Evolutionary conservation across 2,888 invertebrate genomes (phyloP).

Genomic region (Neria commutata): DNA sequence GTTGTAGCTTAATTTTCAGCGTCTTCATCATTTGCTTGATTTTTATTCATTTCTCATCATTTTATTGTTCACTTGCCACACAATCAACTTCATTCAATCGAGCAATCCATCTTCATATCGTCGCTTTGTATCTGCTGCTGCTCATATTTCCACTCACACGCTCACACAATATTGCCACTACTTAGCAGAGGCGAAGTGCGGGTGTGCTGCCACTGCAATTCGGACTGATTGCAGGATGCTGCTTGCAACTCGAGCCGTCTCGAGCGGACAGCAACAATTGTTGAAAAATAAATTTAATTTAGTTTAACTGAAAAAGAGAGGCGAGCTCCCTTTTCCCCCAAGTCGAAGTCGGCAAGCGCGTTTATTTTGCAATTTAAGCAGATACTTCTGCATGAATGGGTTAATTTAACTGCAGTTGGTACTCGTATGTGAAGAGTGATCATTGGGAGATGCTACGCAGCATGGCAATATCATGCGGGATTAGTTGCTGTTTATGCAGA

Average conservation of each 20-base stretch:
- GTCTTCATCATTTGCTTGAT: too few species aligned
- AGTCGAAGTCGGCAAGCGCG: background rate
- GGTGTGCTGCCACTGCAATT: background rate
- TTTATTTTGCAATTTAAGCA: slow-evolving; percentile 9
- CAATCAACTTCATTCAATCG: slow-evolving; percentile 11
- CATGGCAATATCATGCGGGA: too few species aligned
- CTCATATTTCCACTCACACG: background rate
- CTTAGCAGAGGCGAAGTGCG: background rate
- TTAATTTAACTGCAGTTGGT: slow-evolving; percentile 1
- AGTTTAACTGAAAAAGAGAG: background rate
- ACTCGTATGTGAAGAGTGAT: too few species aligned
- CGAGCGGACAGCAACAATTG: background rate
- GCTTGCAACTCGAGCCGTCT: too few species aligned
- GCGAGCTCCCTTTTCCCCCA: too few species aligned
- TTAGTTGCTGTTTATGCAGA: too few species aligned
- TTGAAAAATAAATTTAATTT: background rate
- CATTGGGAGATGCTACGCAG: too few species aligned
- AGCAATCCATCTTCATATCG: slow-evolving; percentile 5
- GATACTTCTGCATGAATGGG: background rate
- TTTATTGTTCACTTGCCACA: too few species aligned
- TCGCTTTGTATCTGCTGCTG: background rate
- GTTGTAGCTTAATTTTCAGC: too few species aligned
- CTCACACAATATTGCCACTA: background rate
- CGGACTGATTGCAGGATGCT: background rate
- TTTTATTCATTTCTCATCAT: too few species aligned